phyloP scores from a whole-genome alignment of 2,888 invertebrate species.

The Perithous albicinctus region DNA sequence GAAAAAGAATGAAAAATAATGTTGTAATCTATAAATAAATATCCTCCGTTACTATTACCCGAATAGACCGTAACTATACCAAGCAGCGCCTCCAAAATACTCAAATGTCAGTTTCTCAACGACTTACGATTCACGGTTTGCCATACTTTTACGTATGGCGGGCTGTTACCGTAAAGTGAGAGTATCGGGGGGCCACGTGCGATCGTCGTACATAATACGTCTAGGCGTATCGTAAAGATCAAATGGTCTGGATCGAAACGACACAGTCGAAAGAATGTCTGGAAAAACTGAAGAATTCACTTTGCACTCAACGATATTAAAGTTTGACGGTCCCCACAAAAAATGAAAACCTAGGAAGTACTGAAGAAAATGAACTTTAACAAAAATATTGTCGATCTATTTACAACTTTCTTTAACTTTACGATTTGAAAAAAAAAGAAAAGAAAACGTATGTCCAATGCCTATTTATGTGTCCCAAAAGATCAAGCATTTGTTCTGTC shows the following conservation, averaged over 20 bases:
- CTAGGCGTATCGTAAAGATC: neutral
- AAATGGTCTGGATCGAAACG: conserved; percentile 47
- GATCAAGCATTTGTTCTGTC: neutral
- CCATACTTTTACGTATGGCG: neutral
- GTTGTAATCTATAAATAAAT: too few species aligned
- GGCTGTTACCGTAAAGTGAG: neutral
- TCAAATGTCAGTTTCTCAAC: neutral
- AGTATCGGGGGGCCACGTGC: conserved; percentile 24
- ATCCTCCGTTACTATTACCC: too few species aligned
- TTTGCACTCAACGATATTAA: conserved; percentile 39
- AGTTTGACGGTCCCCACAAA: neutral
- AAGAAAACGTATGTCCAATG: too few species aligned
- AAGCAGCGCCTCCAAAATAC: too few species aligned
- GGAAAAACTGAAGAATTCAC: conserved; percentile 34
- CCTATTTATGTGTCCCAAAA: neutral
- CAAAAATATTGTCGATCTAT: too few species aligned
- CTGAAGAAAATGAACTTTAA: neutral
- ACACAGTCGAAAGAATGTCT: neutral
- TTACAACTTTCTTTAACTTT: too few species aligned
- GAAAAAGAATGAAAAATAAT: too few species aligned
- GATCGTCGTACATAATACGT: neutral
- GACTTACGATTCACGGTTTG: neutral
- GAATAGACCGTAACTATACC: too few species aligned
- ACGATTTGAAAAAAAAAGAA: too few species aligned
- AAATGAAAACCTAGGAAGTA: neutral